phyloP scores from a whole-genome alignment of 1,140 invertebrate species.

The Anoplophora glabripennis region DNA sequence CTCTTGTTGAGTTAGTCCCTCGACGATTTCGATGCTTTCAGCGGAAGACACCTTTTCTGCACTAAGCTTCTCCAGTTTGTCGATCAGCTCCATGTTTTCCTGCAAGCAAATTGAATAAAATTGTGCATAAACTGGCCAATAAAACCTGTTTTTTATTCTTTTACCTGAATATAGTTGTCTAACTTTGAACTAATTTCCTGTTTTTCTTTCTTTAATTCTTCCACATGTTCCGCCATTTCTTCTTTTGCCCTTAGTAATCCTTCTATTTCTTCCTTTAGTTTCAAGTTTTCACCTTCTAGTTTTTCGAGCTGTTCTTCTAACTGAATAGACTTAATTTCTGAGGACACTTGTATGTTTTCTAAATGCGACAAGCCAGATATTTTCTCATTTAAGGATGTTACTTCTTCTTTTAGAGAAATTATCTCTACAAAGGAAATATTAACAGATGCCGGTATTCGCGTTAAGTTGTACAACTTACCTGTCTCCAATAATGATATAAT shows the following conservation, averaged over 20 bases:
- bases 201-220: conserved; percentile 58
- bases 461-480: conserved; percentile 17
- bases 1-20: conserved; percentile 62
- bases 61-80: conserved; percentile 65
- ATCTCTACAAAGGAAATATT: conserved; percentile 24
- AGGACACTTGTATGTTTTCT: conserved; percentile 61
- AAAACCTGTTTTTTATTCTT: neutral
- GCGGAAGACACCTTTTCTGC: conserved; percentile 64
- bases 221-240: conserved; percentile 55
- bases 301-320: conserved; percentile 66
- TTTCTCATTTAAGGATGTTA: conserved; percentile 34
- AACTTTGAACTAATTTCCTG: conserved; percentile 57
- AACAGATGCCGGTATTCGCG: neutral
- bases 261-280: conserved; percentile 45
- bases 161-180: conserved; percentile 57
- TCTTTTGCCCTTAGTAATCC: conserved; percentile 51
- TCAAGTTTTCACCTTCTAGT: conserved; percentile 51
- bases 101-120: conserved; percentile 33
- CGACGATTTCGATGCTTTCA: conserved; percentile 68
- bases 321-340: conserved; percentile 69
- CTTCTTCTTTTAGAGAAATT: conserved; percentile 33
- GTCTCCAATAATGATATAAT: conserved; percentile 29
- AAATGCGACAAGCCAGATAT: conserved; percentile 53
- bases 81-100: conserved; percentile 65
- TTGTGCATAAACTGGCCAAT: neutral